Evolutionary conservation across 2,113 vertebrate genomes (phyloP).

Genomic region (Cebidichthys violaceus): DNA sequence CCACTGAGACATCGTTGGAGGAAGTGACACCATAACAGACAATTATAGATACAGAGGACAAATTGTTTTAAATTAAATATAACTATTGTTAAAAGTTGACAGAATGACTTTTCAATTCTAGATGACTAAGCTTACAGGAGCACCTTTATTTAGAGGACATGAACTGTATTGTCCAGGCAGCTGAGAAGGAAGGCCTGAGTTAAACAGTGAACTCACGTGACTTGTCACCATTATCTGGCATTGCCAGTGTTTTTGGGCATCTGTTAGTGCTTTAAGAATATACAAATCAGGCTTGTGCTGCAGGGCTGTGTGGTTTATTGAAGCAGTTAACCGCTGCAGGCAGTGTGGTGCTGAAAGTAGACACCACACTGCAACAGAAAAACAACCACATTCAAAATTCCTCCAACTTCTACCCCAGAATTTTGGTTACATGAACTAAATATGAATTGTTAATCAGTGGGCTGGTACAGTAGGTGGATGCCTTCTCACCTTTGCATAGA

Average conservation of each 20-base stretch:
- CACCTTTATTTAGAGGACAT: neutral
- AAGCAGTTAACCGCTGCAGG: neutral
- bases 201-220: neutral
- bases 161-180: neutral
- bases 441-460: constrained; percentile 2
- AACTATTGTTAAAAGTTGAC: neutral
- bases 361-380: neutral
- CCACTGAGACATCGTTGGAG: neutral
- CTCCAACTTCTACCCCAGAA: neutral
- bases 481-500: neutral
- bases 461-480: neutral
- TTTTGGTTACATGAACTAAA: neutral
- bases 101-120: neutral
- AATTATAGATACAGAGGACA: constrained; percentile 8
- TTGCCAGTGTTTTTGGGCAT: neutral
- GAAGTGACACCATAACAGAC: neutral
- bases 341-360: constrained; percentile 18
- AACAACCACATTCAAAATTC: neutral
- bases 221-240: neutral
- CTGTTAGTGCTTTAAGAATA: neutral
- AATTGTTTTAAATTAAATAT: neutral
- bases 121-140: neutral
- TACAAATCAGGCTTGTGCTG: neutral
- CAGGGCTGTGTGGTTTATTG: neutral
- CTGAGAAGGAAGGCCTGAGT: neutral